Evolutionary conservation across 2,888 invertebrate genomes (phyloP).

Genomic region (Morpho helenor): DNA sequence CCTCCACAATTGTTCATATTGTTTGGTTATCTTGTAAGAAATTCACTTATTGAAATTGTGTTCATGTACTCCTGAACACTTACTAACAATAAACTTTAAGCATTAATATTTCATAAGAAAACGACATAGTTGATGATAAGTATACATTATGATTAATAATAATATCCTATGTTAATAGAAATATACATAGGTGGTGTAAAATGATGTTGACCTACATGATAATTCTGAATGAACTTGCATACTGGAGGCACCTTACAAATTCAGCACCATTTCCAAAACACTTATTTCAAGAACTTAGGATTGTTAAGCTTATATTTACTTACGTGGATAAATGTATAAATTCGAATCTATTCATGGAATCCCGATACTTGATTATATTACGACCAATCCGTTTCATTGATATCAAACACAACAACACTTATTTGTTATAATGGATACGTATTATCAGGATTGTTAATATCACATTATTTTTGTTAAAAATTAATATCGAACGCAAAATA

Average conservation of each 20-base stretch:
- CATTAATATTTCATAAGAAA: too few species aligned
- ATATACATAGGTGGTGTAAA: slow-evolving; percentile 13
- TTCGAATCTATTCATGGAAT: slow-evolving; percentile 40
- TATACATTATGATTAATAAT: too few species aligned
- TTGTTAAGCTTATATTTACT: slow-evolving; percentile 31
- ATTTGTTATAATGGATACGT: slow-evolving; percentile 34
- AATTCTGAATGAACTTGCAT: slow-evolving; percentile 21
- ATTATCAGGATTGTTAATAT: slow-evolving; percentile 38
- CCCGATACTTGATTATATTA: slow-evolving; percentile 46
- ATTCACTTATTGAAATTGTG: background rate
- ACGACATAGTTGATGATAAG: too few species aligned
- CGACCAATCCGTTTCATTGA: slow-evolving; percentile 45
- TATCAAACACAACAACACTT: slow-evolving; percentile 36
- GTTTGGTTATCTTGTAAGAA: slow-evolving; percentile 26
- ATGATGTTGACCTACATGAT: slow-evolving; percentile 24
- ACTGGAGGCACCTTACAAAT: slow-evolving; percentile 1
- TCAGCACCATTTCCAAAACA: background rate
- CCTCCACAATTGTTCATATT: slow-evolving; percentile 61
- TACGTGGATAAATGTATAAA: slow-evolving; percentile 41
- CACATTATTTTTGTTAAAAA: slow-evolving; percentile 49
- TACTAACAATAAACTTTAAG: too few species aligned
- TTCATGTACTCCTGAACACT: too few species aligned
- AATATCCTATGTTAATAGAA: background rate
- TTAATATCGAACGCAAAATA: slow-evolving; percentile 47
- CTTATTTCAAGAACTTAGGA: background rate